Base-by-base conservation (phyloP, 92 coral and sea anemone genomes). In the Porites rus region DNA sequence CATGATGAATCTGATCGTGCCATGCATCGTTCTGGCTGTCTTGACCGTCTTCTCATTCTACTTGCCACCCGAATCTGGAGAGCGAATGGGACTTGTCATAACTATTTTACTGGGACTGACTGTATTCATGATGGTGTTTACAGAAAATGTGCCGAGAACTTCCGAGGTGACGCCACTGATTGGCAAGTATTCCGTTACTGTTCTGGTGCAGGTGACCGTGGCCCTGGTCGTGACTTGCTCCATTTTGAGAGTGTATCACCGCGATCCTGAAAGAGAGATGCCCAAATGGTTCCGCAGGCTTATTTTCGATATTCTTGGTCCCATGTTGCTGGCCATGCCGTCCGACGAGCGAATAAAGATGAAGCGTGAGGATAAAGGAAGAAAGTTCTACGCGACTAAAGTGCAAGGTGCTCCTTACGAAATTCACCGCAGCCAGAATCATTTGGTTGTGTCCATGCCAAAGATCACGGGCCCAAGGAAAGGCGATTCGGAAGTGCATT, bases 21-120 rank as follows among this genome's bases (percentile, higher is more conserved):
- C 99, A 8, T 97, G 98, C 70, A 92, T 97, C 5, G 94, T 97
- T 53, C 90, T 97, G 20, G 96, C 97, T 12, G 88, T 92, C 66
- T 70, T 97, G 85, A 97, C 96, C 1, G 93, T 93, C 6, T 94
- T 97, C 67, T 90, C 99, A 10, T 97, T 97, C 78, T 95, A 97
- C 75, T 92, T 97, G 9, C 99, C 99, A 9, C 99, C 99, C 16
- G 99, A 97, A 85, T 97, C 99, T 1, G 99, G 99, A 4, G 99
- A 97, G 77, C 91, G 99, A 14, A 96, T 97, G 90, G 98, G 98
- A 1, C 89, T 95, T 14, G 99, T 95, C 69, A 95, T 97, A 17
- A 97, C 99, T 1, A 93, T 96, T 61, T 80, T 95, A 12, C 86
- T 93, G 9, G 99, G 99, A 8, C 88, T 97, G 52, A 97, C 99